phyloP scores from a whole-genome alignment of 2,888 invertebrate genomes.

The Phortica magna region DNA sequence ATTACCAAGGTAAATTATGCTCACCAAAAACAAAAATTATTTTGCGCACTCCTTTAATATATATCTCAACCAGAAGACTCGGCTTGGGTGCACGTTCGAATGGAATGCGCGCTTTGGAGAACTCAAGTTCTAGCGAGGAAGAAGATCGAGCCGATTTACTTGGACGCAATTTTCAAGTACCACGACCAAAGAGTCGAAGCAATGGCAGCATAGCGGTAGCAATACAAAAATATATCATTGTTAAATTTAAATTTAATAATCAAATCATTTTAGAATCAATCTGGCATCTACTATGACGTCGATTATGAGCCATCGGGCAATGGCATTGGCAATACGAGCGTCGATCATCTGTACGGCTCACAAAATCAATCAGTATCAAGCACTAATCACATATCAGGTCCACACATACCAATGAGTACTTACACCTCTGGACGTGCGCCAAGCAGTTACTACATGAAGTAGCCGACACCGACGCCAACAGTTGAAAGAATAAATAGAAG shows the following conservation, averaged over 20 bases:
- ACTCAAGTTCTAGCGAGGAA: slow-evolving; percentile 81
- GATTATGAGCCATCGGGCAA: slow-evolving; percentile 86
- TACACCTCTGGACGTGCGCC: slow-evolving; percentile 88
- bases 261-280: slow-evolving; percentile 84
- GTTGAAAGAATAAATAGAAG: background rate
- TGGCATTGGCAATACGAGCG: slow-evolving; percentile 76
- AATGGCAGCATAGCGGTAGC: slow-evolving; percentile 80
- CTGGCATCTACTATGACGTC: slow-evolving; percentile 93
- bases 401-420: slow-evolving; percentile 88
- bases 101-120: slow-evolving; percentile 79
- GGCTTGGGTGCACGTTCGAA: slow-evolving; percentile 78
- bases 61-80: slow-evolving; percentile 62
- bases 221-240: background rate
- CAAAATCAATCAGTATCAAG: slow-evolving; percentile 75
- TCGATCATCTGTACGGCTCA: slow-evolving; percentile 78
- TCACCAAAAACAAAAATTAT: slow-evolving; percentile 37
- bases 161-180: slow-evolving; percentile 86
- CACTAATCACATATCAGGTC: slow-evolving; percentile 79
- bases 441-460: slow-evolving; percentile 79
- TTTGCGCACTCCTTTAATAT: background rate
- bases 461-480: slow-evolving; percentile 31
- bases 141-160: slow-evolving; percentile 89
- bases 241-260: background rate
- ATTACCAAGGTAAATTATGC: slow-evolving; percentile 81
- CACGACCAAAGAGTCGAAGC: slow-evolving; percentile 89